Conservation (phyloP, 2,113 vertebrate genomes). For the Mus spicilegus region DNA sequence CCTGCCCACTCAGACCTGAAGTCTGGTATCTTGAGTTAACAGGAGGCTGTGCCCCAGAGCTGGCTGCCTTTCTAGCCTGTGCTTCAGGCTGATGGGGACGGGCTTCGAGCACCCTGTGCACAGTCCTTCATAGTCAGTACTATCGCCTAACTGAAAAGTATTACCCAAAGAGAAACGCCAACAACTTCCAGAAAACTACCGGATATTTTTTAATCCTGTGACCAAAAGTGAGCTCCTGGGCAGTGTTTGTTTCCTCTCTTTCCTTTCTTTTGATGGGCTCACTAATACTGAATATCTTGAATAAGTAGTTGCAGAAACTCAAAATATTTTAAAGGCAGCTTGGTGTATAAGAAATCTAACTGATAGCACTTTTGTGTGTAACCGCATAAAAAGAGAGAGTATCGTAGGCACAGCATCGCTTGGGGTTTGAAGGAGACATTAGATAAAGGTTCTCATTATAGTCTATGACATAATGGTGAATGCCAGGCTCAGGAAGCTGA, state of each 20-base stretch:
- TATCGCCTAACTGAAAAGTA: neutral
- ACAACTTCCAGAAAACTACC: conserved; percentile 13
- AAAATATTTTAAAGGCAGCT: neutral
- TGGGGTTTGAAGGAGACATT: neutral
- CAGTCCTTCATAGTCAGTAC: neutral
- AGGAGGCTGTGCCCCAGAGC: neutral
- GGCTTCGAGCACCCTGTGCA: too few species aligned
- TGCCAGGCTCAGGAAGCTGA: neutral
- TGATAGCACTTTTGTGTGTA: neutral
- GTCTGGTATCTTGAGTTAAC: conserved; percentile 10
- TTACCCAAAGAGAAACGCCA: neutral
- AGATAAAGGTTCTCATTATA: neutral
- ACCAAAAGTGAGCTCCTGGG: neutral
- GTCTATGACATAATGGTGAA: neutral
- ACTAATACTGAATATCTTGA: neutral
- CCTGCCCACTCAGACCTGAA: neutral
- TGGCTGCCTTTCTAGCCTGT: conserved; percentile 15
- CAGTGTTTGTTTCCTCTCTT: neutral
- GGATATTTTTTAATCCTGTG: neutral
- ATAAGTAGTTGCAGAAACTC: neutral
- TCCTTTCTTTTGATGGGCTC: neutral
- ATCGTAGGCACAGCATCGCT: neutral
- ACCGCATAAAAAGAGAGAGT: neutral
- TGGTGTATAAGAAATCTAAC: neutral
- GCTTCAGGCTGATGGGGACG: neutral